Percentiles rank a stretch among this genome's conserved stretches.
phyloP scores from a whole-genome alignment of 2,797 vertebrate species.

The Champsocephalus gunnari region DNA sequence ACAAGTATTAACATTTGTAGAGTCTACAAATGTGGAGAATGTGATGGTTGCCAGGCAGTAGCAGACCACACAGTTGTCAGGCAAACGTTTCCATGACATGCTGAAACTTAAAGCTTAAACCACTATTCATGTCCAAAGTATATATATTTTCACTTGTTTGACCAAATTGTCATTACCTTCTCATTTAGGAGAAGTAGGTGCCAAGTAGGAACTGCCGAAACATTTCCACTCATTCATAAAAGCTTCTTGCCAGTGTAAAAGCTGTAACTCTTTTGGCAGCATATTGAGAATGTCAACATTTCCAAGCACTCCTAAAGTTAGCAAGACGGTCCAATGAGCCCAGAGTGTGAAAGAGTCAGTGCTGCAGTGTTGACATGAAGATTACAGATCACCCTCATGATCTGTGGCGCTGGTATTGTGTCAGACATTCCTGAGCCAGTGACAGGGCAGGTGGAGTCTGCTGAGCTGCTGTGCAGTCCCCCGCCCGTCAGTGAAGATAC shows the following conservation, averaged over 20 bases:
- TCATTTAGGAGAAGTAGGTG: neutral
- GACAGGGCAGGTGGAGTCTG: conserved; percentile 45
- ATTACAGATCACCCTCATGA: conserved; percentile 51
- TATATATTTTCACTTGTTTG: no score
- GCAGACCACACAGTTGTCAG: neutral
- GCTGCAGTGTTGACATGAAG: conserved; percentile 51
- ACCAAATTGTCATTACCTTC: neutral
- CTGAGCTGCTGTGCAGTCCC: conserved; percentile 7
- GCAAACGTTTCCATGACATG: neutral
- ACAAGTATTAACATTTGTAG: no score
- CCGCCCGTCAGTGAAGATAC: conserved; percentile 26
- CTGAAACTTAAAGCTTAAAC: neutral
- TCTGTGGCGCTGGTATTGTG: conserved; percentile 54
- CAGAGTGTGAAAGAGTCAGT: conserved; percentile 23
- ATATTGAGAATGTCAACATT: conserved; percentile 29
- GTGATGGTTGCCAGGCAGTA: neutral
- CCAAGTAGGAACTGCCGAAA: conserved; percentile 23
- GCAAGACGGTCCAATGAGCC: conserved; percentile 11
- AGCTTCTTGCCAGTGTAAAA: conserved; percentile 32
- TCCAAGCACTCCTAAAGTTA: conserved; percentile 26
- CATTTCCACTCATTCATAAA: conserved; percentile 33
- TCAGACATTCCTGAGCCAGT: conserved; percentile 66
- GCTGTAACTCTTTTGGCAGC: conserved; percentile 8
- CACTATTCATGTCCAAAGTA: neutral
- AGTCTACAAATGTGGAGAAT: neutral